Conservation (phyloP, 2,888 invertebrate genomes). For the Anaspis maculata region DNA sequence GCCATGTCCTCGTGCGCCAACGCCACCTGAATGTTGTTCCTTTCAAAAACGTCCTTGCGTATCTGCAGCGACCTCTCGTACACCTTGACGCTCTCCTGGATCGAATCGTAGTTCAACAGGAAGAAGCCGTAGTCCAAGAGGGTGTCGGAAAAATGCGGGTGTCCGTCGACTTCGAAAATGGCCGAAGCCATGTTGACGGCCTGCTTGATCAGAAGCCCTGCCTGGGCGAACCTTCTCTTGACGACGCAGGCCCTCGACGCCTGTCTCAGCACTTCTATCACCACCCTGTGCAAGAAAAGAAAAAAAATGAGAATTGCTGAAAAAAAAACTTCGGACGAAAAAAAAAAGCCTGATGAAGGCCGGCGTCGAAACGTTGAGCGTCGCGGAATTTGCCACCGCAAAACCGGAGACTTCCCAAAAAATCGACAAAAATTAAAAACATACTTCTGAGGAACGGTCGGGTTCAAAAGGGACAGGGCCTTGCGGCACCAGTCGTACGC, state of each 20-base stretch:
- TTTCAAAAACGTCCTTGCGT: slow-evolving; percentile 70
- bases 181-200: slow-evolving; percentile 64
- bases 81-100: slow-evolving; percentile 73
- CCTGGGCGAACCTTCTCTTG: slow-evolving; percentile 74
- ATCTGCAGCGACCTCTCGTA: slow-evolving; percentile 71
- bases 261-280: slow-evolving; percentile 76
- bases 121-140: slow-evolving; percentile 87
- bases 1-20: slow-evolving; percentile 87
- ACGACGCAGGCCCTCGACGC: slow-evolving; percentile 86
- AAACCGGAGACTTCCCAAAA: no score
- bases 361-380: no score
- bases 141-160: slow-evolving; percentile 78
- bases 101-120: slow-evolving; percentile 79
- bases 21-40: slow-evolving; percentile 79
- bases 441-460: slow-evolving; percentile 1
- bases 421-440: no score
- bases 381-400: no score
- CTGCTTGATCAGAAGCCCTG: slow-evolving; percentile 74
- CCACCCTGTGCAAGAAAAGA: slow-evolving; percentile 46
- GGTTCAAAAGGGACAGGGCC: slow-evolving; percentile 43
- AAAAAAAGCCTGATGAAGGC: no score
- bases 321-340: no score
- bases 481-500: no score
- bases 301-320: no score
- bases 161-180: slow-evolving; percentile 51